These are phyloP conservation scores for Cotesia typhae DNA, from an alignment of 1,140 invertebrate genomes.

Conservation along the genomic window DNA sequence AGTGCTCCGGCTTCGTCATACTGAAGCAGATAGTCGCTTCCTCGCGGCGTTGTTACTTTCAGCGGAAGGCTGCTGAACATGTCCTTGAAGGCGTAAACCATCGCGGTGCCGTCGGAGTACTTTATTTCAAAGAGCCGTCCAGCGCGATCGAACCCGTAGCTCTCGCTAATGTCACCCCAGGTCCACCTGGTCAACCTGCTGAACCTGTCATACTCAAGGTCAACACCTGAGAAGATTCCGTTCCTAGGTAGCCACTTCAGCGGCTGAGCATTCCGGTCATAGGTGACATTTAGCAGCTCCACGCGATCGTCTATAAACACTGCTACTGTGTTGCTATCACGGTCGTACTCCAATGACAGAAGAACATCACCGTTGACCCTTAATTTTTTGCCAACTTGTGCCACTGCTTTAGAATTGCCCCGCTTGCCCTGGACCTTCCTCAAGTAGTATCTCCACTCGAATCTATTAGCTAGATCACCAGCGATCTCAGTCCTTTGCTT, in stretches of 20 bases:
- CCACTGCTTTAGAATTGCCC: slow-evolving; percentile 74
- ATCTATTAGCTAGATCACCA: slow-evolving; percentile 88
- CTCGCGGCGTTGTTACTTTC: slow-evolving; percentile 90
- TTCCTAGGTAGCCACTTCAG: slow-evolving; percentile 88
- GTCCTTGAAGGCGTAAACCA: slow-evolving; percentile 88
- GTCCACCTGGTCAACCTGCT: slow-evolving; percentile 90
- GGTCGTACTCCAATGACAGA: slow-evolving; percentile 90
- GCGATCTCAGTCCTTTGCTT: slow-evolving; percentile 89
- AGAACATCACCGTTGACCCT: slow-evolving; percentile 91
- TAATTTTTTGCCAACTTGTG: slow-evolving; percentile 84
- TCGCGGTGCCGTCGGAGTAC: slow-evolving; percentile 86
- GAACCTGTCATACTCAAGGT: slow-evolving; percentile 91
- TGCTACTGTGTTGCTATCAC: slow-evolving; percentile 87
- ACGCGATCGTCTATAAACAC: slow-evolving; percentile 89
- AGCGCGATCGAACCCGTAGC: slow-evolving; percentile 86
- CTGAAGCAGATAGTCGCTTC: slow-evolving; percentile 90
- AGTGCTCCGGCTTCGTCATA: slow-evolving; percentile 92
- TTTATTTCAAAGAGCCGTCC: slow-evolving; percentile 87
- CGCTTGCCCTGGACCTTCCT: slow-evolving; percentile 72
- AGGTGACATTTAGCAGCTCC: slow-evolving; percentile 90
- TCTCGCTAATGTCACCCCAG: slow-evolving; percentile 89
- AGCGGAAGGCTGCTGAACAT: slow-evolving; percentile 86
- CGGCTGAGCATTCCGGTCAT: slow-evolving; percentile 89
- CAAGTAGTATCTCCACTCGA: slow-evolving; percentile 94
- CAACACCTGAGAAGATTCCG: slow-evolving; percentile 85